A percentile compares a stretch with the other conserved stretches of the same genome.
Evolutionary conservation across 2,113 vertebrate genomes (phyloP).

Genomic region (Urocolius indicus): DNA sequence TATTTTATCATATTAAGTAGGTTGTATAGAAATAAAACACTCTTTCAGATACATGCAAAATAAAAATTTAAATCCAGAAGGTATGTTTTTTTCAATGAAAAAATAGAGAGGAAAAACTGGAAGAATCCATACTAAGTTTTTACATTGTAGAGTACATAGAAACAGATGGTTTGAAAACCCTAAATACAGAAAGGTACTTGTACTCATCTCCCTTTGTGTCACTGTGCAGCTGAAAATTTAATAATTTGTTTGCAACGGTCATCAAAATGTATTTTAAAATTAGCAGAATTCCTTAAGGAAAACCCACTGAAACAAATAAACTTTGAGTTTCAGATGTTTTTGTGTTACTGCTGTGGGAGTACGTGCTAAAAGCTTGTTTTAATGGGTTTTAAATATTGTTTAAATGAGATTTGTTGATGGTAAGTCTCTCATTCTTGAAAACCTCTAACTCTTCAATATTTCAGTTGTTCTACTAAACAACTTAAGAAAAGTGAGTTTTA

Average conservation of each 20-base stretch:
- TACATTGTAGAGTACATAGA: background rate
- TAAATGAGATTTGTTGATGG: background rate
- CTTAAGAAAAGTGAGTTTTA: background rate
- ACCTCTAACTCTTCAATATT: background rate
- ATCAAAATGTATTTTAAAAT: background rate
- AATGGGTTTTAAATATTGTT: no score
- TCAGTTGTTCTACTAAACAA: background rate
- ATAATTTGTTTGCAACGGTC: background rate
- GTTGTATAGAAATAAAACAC: background rate
- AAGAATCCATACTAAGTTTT: background rate
- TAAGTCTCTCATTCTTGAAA: background rate
- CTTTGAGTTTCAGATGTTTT: background rate
- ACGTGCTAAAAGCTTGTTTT: background rate
- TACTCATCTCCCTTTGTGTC: background rate
- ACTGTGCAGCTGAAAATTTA: background rate
- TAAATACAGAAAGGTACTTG: background rate
- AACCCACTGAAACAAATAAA: background rate
- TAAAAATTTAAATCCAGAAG: background rate
- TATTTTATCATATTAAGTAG: background rate
- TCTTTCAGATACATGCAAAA: background rate
- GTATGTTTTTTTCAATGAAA: background rate
- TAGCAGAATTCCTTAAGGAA: background rate
- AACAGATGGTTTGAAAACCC: background rate
- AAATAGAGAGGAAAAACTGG: background rate
- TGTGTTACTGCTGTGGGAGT: background rate